Percentiles rank a stretch among this genome's conserved stretches.
phyloP scores from a whole-genome alignment of 2,888 invertebrate genomes.

The Nomada flava region DNA sequence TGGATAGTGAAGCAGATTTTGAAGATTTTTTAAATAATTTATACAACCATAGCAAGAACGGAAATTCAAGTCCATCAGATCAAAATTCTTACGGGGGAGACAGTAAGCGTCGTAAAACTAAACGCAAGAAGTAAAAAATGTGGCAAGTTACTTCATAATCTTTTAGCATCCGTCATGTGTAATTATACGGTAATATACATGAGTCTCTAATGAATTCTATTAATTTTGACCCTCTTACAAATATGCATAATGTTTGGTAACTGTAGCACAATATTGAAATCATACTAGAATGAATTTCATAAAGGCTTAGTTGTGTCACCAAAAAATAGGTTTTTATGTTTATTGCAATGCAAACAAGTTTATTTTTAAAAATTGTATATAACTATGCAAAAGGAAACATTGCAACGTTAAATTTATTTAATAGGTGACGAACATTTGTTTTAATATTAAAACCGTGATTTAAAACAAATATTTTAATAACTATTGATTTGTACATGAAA shows the following conservation, averaged over 20 bases:
- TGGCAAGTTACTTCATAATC: constrained; percentile 64
- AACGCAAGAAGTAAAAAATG: constrained; percentile 80
- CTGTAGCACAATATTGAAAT: constrained; percentile 52
- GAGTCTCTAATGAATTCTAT: constrained; percentile 72
- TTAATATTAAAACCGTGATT: constrained; percentile 4
- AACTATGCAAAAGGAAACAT: background rate
- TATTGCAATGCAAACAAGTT: constrained; percentile 26
- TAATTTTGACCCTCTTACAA: constrained; percentile 60
- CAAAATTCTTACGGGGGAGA: constrained; percentile 78
- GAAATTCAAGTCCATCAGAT: constrained; percentile 81
- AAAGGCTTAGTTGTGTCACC: constrained; percentile 32
- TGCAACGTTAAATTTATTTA: constrained; percentile 32
- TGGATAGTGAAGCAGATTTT: constrained; percentile 89
- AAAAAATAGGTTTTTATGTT: constrained; percentile 39
- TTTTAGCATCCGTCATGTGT: constrained; percentile 73
- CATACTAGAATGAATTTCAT: constrained; percentile 33
- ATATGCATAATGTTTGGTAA: constrained; percentile 50
- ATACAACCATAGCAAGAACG: constrained; percentile 88
- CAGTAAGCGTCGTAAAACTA: constrained; percentile 81
- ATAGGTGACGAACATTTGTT: constrained; percentile 14
- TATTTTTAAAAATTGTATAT: constrained; percentile 37
- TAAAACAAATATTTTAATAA: constrained; percentile 15
- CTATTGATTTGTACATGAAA: constrained; percentile 37
- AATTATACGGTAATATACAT: constrained; percentile 75
- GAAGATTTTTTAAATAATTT: constrained; percentile 93